Conservation (phyloP, 2,888 invertebrate species). For the Hartigia nigra region DNA sequence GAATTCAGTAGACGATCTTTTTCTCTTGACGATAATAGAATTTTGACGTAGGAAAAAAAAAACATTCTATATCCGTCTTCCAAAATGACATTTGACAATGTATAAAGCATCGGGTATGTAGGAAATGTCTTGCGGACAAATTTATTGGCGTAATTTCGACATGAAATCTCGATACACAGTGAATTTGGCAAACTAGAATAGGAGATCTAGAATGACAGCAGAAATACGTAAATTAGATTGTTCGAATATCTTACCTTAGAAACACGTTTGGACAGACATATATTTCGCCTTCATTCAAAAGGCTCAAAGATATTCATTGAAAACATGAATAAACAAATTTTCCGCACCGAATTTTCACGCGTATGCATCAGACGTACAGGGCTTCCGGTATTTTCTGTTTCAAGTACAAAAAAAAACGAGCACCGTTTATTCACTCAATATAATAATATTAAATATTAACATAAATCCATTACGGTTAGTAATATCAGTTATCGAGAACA, state of each 20-base stretch:
- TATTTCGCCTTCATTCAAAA: too few relatives aligned
- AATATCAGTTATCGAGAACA: not conserved
- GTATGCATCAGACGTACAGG: not conserved
- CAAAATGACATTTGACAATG: not conserved
- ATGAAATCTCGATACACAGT: not conserved
- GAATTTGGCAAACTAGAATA: not conserved
- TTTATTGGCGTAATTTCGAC: not conserved
- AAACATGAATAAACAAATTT: not conserved
- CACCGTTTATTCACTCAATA: not conserved
- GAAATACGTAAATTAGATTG: not conserved
- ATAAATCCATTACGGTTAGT: not conserved
- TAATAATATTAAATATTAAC: not conserved
- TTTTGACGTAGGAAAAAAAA: not conserved
- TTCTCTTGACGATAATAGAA: not conserved
- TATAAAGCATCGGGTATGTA: not conserved
- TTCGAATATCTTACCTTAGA: not conserved
- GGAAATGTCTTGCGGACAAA: not conserved
- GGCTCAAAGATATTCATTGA: not conserved
- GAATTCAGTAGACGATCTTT: not conserved
- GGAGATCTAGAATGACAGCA: not conserved
- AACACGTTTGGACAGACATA: too few relatives aligned
- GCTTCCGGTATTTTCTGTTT: not conserved
- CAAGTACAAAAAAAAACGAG: not conserved
- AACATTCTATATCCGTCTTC: not conserved
- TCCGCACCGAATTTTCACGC: not conserved